Conservation (phyloP, 1,140 invertebrate genomes). For the Bombus pascuorum region DNA sequence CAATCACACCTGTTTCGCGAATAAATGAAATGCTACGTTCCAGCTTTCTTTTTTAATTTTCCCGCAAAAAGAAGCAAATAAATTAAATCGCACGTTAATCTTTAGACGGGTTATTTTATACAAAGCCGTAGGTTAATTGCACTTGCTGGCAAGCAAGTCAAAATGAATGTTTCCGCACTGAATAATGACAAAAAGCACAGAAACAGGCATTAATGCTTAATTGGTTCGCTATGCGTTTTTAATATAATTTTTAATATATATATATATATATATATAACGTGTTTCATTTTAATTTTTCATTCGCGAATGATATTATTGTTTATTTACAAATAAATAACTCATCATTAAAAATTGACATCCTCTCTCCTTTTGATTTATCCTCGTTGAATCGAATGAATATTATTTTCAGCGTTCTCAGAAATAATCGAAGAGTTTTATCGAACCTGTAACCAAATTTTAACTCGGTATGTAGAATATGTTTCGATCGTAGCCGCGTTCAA, state of each 20-base stretch:
- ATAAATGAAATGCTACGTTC: neutral
- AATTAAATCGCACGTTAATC: neutral
- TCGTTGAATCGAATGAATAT: neutral
- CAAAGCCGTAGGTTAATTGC: constrained; percentile 12
- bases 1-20: neutral
- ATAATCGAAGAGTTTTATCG: neutral
- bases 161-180: neutral
- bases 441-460: neutral
- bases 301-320: too few species aligned
- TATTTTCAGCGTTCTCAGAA: neutral
- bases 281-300: too few species aligned
- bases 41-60: too few species aligned
- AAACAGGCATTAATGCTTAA: neutral
- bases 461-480: neutral
- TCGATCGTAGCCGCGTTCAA: neutral
- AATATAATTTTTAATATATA: too few species aligned
- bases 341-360: too few species aligned
- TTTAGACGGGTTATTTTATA: neutral
- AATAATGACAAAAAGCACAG: neutral
- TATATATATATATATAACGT: neutral
- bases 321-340: too few species aligned
- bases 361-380: neutral
- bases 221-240: neutral
- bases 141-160: neutral
- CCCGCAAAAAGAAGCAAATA: too few species aligned